A percentile compares a stretch with the other conserved stretches of the same genome.
Conservation (phyloP, 2,113 vertebrate genomes). For the Chloropsis hardwickii region DNA sequence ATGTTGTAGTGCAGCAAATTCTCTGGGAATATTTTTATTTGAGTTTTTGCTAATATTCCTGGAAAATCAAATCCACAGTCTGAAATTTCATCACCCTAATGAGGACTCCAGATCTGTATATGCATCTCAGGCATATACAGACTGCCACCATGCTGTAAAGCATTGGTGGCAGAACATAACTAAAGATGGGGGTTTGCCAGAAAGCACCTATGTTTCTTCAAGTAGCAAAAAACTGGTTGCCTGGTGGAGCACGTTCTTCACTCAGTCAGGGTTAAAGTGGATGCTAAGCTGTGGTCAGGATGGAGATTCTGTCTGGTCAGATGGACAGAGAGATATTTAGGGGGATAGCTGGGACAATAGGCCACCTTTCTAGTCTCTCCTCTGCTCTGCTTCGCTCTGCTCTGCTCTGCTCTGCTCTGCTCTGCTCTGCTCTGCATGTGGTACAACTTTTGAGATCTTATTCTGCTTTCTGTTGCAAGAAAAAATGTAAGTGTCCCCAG, state of each 20-base stretch:
- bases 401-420: too few species aligned
- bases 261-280: neutral
- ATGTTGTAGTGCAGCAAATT: neutral
- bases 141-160: too few species aligned
- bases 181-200: neutral
- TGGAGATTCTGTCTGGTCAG: neutral
- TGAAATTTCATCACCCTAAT: neutral
- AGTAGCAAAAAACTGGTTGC: neutral
- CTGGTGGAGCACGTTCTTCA: neutral
- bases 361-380: neutral
- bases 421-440: too few species aligned
- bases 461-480: neutral
- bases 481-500: neutral
- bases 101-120: neutral
- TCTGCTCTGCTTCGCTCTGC: too few species aligned
- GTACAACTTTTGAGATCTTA: neutral
- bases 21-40: neutral
- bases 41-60: neutral
- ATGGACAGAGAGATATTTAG: neutral
- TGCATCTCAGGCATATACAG: neutral
- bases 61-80: neutral
- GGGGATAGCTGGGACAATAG: neutral
- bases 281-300: neutral
- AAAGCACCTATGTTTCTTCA: neutral
- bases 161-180: neutral